phyloP scores from a whole-genome alignment of 2,797 vertebrate genomes.

The Cynopterus sphinx region DNA sequence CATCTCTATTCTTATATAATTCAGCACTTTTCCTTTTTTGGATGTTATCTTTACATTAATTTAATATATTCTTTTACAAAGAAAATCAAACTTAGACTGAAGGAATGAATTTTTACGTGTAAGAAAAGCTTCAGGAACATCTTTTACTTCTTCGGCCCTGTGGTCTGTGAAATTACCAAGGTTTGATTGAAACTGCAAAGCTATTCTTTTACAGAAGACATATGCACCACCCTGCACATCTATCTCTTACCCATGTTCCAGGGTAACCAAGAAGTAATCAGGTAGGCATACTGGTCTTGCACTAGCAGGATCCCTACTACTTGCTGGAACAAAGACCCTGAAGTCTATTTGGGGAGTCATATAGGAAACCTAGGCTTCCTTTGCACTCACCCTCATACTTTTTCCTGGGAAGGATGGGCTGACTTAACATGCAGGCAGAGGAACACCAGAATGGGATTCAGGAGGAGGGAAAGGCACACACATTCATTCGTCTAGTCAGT shows the following conservation, averaged over 20 bases:
- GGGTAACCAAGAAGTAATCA: neutral
- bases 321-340: neutral
- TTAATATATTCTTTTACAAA: conserved; percentile 9
- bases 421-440: neutral
- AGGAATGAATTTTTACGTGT: neutral
- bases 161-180: conserved; percentile 40
- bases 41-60: conserved; percentile 49
- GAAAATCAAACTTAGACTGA: conserved; percentile 39
- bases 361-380: neutral
- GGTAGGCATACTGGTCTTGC: neutral
- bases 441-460: neutral
- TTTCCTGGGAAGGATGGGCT: neutral
- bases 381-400: neutral
- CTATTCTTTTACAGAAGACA: neutral
- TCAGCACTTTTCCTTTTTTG: neutral
- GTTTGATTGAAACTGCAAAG: conserved; percentile 37
- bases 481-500: neutral
- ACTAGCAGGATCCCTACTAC: neutral
- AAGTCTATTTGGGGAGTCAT: neutral
- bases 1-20: conserved; percentile 22
- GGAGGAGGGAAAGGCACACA: neutral
- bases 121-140: conserved; percentile 19
- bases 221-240: neutral
- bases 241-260: neutral
- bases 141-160: neutral